Evolutionary conservation across 2,888 invertebrate genomes (phyloP).

Genomic region (Melipona bicolor): DNA sequence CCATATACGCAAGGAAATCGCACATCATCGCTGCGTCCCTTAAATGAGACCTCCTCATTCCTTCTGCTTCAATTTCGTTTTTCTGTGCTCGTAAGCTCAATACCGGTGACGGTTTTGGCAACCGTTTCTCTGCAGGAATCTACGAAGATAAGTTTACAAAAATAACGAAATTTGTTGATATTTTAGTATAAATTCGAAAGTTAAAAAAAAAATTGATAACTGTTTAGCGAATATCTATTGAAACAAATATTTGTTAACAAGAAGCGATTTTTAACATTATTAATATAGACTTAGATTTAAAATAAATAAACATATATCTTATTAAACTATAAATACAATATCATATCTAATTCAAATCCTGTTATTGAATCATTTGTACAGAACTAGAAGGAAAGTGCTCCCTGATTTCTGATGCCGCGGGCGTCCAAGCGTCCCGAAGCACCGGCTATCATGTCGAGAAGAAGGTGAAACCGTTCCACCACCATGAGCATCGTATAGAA

Average conservation of each 20-base stretch:
- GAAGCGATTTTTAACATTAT: no score
- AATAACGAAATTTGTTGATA: no score
- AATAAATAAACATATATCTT: no score
- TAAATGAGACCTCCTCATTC: constrained; percentile 94
- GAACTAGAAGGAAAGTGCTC: constrained; percentile 58
- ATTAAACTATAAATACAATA: no score
- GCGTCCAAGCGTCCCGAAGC: constrained; percentile 78
- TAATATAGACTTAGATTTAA: no score
- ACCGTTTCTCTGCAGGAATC: constrained; percentile 85
- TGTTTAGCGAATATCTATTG: no score
- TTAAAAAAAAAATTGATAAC: no score
- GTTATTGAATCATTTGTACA: neutral
- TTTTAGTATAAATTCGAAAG: no score
- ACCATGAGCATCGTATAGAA: constrained; percentile 11
- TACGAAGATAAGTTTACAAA: constrained; percentile 32
- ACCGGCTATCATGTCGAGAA: constrained; percentile 72
- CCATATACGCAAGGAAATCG: constrained; percentile 91
- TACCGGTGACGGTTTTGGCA: constrained; percentile 91
- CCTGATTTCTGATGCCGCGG: constrained; percentile 77
- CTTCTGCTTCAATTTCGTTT: constrained; percentile 91
- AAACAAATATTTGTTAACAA: no score
- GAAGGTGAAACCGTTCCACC: constrained; percentile 64
- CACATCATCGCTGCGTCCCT: constrained; percentile 96
- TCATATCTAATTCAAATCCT: neutral
- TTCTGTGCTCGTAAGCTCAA: constrained; percentile 94